Base-by-base conservation (phyloP, 2,888 invertebrate genomes). In the Hedya salicella region DNA sequence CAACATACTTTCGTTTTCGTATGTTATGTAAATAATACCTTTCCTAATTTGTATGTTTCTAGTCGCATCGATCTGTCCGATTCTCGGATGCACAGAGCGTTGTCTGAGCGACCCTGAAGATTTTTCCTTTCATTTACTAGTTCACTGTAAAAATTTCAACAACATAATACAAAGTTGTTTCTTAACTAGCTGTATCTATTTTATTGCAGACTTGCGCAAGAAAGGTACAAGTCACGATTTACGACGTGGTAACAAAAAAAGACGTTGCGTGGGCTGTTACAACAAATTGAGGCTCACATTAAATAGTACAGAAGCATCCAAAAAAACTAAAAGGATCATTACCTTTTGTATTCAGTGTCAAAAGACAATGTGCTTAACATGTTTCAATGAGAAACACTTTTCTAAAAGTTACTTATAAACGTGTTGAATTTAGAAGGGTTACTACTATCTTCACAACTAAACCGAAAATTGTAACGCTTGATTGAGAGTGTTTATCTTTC, bases 311-410 rank as follows among this genome's bases (percentile, higher is more conserved):
- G 17, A 56, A 6, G 56, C 44, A 8, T 56, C 56, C n/a, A 39
- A 21, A 6, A 44, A 17, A 30, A 17, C 56, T 16, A 56, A 56
- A 56, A 56, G 42, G 44, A 56, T 56, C 16, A 25, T 44, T 5
- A 56, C 42, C 3, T 56, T 30, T 30, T 56, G 56, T 44, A 17
- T 21, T 19, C 40, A 54, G 14, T 54, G 54, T 11, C 30, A 56
- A 16, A 40, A 25, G 16, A 21, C 54, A 13, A 54, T 56, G 44
- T 56, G 56, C 40, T n/a, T 56, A 17, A 25, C 30, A 5, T 56
- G 44, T 21, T 49, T 50, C 13, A 49, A 44, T 21, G 30, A 48
- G 44, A 53, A 52, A 48, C 19, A 71, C 57, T 17, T 66, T 16
- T 25, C 21, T 13, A 16, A 21, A 1, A 3, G 17, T 4, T 19